phyloP scores from a whole-genome alignment of 92 coral and sea anemone species.

The Pocillopora grandis region DNA sequence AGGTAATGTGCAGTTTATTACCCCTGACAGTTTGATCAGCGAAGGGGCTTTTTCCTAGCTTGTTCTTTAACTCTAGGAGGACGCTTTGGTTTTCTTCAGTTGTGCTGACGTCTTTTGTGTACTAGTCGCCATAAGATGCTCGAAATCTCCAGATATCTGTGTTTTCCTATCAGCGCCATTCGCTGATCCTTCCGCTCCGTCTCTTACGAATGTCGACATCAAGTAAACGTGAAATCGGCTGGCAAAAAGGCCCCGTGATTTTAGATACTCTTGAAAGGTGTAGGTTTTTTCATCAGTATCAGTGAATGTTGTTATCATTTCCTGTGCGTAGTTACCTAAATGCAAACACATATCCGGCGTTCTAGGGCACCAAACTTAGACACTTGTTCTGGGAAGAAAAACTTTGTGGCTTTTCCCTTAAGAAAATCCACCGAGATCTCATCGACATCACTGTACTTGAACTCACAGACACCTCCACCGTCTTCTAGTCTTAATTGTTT shows the following conservation, averaged over 20 bases:
- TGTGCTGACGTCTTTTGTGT: conserved; percentile 23
- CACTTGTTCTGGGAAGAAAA: conserved; percentile 42
- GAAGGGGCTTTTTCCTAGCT: conserved; percentile 18
- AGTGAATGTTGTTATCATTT: conserved; percentile 35
- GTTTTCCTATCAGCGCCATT: conserved; percentile 5
- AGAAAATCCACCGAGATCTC: conserved; percentile 41
- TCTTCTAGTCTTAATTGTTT: conserved; percentile 53
- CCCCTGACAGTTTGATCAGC: conserved; percentile 28
- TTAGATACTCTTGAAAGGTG: conserved; percentile 56
- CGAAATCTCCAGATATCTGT: conserved; percentile 32
- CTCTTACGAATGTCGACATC: conserved; percentile 43
- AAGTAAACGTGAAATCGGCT: conserved; percentile 51
- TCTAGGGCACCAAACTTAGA: conserved; percentile 47
- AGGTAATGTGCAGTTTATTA: conserved; percentile 34
- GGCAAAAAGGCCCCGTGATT: conserved; percentile 51
- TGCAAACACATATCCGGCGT: conserved; percentile 10
- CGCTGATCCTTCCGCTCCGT: not conserved
- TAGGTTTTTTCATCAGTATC: conserved; percentile 49
- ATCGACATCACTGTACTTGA: conserved; percentile 44
- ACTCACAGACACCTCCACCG: conserved; percentile 50
- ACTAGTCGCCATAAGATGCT: conserved; percentile 21
- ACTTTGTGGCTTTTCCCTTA: conserved; percentile 37
- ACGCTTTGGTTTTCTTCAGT: conserved; percentile 18
- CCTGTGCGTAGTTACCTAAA: conserved; percentile 58
- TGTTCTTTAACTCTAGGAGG: conserved; percentile 25